Evolutionary conservation across 2,797 vertebrate genomes (phyloP).

Genomic region (Clarias fuscus): DNA sequence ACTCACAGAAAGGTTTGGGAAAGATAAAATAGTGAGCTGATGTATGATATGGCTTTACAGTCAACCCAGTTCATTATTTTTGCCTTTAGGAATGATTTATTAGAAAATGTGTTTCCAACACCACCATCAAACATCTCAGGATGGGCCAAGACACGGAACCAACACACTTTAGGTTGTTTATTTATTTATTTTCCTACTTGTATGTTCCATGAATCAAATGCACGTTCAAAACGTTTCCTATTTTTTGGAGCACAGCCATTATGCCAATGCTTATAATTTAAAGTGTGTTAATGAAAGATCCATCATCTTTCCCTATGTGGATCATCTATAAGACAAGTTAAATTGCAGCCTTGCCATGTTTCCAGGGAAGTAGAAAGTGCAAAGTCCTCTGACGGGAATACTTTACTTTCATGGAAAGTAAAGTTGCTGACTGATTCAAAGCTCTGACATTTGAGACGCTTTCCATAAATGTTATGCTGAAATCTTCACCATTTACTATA

Average conservation of each 20-base stretch:
- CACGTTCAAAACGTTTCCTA: too few relatives aligned
- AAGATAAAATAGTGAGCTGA: background rate
- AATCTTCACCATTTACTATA: too few relatives aligned
- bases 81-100: background rate
- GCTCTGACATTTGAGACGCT: background rate
- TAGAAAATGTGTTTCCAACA: background rate
- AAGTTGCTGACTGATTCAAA: background rate
- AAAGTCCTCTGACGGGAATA: background rate
- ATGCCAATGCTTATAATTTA: too few relatives aligned
- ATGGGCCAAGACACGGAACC: background rate
- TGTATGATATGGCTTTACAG: background rate
- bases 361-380: too few relatives aligned
- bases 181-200: background rate
- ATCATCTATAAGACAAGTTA: background rate
- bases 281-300: too few relatives aligned
- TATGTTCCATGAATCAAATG: too few relatives aligned
- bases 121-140: background rate
- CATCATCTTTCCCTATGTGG: too few relatives aligned
- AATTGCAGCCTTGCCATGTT: background rate
- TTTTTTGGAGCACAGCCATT: too few relatives aligned
- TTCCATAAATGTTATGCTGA: background rate
- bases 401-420: background rate
- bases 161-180: background rate
- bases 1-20: background rate
- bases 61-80: background rate